Percentiles rank a stretch among this genome's conserved stretches.
These are phyloP conservation scores for Uloborus diversus DNA, from an alignment of 1,140 invertebrate species.

Conservation along the genomic window DNA sequence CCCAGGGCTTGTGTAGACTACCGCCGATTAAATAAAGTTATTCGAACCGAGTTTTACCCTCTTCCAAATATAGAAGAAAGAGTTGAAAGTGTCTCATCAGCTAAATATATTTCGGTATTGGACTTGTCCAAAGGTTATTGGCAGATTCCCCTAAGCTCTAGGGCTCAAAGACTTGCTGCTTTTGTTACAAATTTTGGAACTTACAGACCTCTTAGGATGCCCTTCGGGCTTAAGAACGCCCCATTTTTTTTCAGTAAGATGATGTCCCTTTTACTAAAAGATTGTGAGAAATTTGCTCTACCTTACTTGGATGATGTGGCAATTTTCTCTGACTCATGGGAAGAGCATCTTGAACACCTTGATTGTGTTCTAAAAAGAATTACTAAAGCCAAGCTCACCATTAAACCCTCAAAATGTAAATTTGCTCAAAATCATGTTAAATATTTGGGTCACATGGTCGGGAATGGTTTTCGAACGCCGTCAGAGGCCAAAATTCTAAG, in stretches of 20 bases:
- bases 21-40: no score
- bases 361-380: not conserved
- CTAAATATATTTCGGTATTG: no score
- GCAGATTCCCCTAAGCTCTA: not conserved
- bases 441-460: conserved; percentile 34
- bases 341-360: conserved; percentile 17
- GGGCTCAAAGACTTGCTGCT: no score
- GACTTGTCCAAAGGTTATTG: no score
- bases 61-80: no score
- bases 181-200: not conserved
- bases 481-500: not conserved
- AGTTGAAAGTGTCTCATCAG: no score
- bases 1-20: no score
- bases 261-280: not conserved
- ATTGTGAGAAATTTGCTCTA: not conserved
- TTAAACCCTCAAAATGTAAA: conserved; percentile 47
- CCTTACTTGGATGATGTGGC: conserved; percentile 41
- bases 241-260: not conserved
- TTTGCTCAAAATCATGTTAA: conserved; percentile 12
- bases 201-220: not conserved
- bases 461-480: not conserved
- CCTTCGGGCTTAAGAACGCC: conserved; percentile 32
- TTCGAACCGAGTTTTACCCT: no score
- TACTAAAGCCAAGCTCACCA: not conserved
- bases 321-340: conserved; percentile 15